Evolutionary conservation across 2,113 vertebrate genomes (phyloP), one percentile per base, ranked within the genome.

Genomic region (Heterochromis multidens): DNA sequence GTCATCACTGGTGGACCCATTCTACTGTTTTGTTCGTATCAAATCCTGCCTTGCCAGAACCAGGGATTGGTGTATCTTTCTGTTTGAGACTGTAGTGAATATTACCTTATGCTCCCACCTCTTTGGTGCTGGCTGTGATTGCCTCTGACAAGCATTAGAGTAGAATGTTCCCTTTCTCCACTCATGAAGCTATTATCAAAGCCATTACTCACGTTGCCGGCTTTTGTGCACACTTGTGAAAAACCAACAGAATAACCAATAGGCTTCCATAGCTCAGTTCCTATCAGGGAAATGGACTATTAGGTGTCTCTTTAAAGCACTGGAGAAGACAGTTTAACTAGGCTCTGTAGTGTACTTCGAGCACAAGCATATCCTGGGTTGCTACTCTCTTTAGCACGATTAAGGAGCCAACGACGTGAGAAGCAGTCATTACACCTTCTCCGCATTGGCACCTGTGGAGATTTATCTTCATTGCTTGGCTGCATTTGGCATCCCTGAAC

Each of bases 351-450:
- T 87, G 81, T 87, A 89, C 87, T 88, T 87, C 59, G 80, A 90
- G 87, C 79, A 76, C 82, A 61, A 85, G 88, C 59, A 79, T 72
- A 82, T 90, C 78, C 91, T 87, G 59, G 79, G 89, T 92, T 89
- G 88, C 89, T 90, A 87, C 85, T 91, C 89, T 90, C 89, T 93
- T 92, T 90, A 91, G 88, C 91, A 85, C 82, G 89, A 95, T 95
- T 95, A 93, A 88, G 92, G 85, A 92, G 91, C 88, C 91, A 95
- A 89, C 77, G 87, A 93, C 90, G 90, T 93, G 92, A 89, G 84
- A 94, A 93, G 90, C 85, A 92, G 88, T 91, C 91, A 91, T 95
- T 94, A 91, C 85, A 84, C 88, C 88, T 92, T 91, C 90, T 89
- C 87, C 10, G 40, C 89, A 77, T 89, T 86, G 86, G 89, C 93